phyloP scores from a whole-genome alignment of 2,113 vertebrate species.

The Eulacestoma nigropectus region DNA sequence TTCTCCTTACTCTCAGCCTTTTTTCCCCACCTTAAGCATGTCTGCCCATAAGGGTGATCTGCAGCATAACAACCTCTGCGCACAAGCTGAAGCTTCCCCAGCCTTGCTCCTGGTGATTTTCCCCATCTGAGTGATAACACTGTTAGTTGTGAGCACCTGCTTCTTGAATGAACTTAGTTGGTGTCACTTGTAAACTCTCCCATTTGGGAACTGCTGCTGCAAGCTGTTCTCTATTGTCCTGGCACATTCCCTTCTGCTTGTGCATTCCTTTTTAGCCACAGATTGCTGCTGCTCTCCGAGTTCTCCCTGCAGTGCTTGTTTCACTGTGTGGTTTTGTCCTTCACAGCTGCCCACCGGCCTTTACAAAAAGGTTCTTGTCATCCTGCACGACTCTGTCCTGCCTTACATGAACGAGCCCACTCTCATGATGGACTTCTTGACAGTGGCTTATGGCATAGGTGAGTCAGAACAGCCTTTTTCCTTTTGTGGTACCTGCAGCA shows the following conservation, averaged over 20 bases:
- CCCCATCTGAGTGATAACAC: background rate
- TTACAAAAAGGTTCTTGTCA: conserved; percentile 90
- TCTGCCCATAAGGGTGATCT: background rate
- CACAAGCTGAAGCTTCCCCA: background rate
- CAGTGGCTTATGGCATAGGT: conserved; percentile 89
- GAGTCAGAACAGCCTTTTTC: background rate
- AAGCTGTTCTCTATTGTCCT: background rate
- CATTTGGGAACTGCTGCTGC: background rate
- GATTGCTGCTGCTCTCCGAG: background rate
- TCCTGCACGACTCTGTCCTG: conserved; percentile 87
- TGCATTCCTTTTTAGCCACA: background rate
- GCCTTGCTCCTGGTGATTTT: background rate
- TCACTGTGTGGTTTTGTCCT: background rate
- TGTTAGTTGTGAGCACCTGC: background rate
- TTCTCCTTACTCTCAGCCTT: background rate
- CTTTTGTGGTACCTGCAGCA: background rate
- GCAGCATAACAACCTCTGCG: background rate
- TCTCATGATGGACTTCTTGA: conserved; percentile 93
- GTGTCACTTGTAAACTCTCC: background rate
- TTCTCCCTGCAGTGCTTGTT: background rate
- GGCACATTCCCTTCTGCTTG: background rate
- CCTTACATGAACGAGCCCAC: conserved; percentile 89
- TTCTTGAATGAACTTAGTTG: background rate
- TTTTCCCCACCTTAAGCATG: background rate
- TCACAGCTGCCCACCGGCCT: conserved; percentile 82